phyloP scores from a whole-genome alignment of 2,888 invertebrate genomes.

The Hypena proboscidalis region DNA sequence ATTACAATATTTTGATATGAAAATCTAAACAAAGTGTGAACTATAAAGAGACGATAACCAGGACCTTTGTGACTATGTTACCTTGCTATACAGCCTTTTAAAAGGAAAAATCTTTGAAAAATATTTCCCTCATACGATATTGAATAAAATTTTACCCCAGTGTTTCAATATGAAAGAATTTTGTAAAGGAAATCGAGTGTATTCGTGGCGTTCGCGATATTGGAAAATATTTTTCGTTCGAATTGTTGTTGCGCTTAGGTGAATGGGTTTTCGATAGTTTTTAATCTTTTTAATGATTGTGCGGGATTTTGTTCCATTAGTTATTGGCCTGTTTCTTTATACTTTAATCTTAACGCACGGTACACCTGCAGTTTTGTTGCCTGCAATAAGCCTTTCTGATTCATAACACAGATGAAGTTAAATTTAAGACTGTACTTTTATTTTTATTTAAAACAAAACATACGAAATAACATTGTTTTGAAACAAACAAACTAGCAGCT shows the following conservation, averaged over 20 bases:
- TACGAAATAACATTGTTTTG: no score
- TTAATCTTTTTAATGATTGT: conserved; percentile 7
- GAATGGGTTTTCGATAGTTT: conserved; percentile 12
- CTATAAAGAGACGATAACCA: conserved; percentile 16
- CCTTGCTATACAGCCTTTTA: conserved; percentile 30
- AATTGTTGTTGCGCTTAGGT: conserved; percentile 12
- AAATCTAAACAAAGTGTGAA: conserved; percentile 6
- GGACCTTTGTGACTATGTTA: conserved; percentile 16
- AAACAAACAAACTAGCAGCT: no score
- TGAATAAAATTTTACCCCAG: conserved; percentile 28
- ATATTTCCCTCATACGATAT: conserved; percentile 30
- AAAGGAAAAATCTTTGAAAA: conserved; percentile 29
- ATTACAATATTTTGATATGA: conserved; percentile 11
- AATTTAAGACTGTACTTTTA: no score
- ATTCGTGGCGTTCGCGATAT: conserved; percentile 9
- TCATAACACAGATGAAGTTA: no score
- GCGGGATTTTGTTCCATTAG: neutral
- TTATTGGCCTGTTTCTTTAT: no score
- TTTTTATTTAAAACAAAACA: no score
- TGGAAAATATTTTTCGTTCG: conserved; percentile 16
- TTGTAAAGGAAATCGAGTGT: conserved; percentile 19
- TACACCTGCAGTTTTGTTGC: no score
- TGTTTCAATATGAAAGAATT: conserved; percentile 29
- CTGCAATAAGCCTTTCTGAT: no score
- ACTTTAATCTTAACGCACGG: no score